These are phyloP conservation scores for Aplochiton taeniatus DNA, from an alignment of 2,797 vertebrate genomes.

Conservation along the genomic window DNA sequence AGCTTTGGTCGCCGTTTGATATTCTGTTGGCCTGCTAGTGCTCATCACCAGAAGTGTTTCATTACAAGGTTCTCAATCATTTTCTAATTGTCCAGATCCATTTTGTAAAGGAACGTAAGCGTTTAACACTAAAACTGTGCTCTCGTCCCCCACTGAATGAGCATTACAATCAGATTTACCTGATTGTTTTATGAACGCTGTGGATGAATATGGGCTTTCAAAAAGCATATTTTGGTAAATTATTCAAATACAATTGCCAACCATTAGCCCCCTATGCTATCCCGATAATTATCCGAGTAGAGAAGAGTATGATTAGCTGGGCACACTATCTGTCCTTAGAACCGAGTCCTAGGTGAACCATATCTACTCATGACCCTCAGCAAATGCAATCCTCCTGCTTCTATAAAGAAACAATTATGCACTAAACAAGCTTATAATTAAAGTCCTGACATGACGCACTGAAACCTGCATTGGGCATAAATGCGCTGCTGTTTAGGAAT, in stretches of 20 bases:
- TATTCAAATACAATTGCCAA: conserved; percentile 46
- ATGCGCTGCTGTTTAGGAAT: too few relatives aligned
- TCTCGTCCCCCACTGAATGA: conserved; percentile 16
- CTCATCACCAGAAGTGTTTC: background rate
- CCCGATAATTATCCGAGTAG: background rate
- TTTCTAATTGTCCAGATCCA: background rate
- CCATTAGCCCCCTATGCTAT: conserved; percentile 21
- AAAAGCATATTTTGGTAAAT: conserved; percentile 36
- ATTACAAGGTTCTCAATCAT: background rate
- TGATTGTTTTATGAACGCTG: conserved; percentile 55
- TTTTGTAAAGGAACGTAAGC: too few relatives aligned
- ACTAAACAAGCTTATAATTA: too few relatives aligned
- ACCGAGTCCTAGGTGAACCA: conserved; percentile 30
- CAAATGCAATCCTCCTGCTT: too few relatives aligned
- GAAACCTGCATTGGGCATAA: too few relatives aligned
- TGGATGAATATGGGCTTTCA: conserved; percentile 44
- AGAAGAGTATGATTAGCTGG: conserved; percentile 48
- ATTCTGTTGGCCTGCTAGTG: background rate
- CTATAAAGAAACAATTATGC: too few relatives aligned
- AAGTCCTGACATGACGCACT: too few relatives aligned
- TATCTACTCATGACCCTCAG: background rate
- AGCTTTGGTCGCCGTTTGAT: background rate
- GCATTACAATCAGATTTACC: conserved; percentile 50
- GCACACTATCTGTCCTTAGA: conserved; percentile 44
- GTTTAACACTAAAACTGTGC: background rate